Conservation (phyloP, 2,797 vertebrate species). For the Manis crassicaudata region DNA sequence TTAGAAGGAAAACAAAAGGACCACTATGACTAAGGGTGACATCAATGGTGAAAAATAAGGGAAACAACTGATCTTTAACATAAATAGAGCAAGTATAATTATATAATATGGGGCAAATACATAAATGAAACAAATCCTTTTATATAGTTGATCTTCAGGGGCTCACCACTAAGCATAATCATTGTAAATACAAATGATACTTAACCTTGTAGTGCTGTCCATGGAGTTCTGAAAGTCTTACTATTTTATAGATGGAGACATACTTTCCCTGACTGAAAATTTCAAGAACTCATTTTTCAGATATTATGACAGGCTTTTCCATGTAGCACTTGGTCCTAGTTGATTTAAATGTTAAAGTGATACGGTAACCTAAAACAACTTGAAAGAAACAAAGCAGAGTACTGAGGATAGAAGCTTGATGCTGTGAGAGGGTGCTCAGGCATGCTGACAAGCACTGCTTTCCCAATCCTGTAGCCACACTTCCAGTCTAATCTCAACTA, state of each 20-base stretch:
- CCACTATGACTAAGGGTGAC: background rate
- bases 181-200: background rate
- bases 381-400: background rate
- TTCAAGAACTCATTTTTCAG: slow-evolving; percentile 28
- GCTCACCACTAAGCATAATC: background rate
- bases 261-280: background rate
- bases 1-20: background rate
- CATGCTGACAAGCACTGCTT: background rate
- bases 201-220: background rate
- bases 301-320: background rate
- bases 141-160: background rate
- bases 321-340: background rate
- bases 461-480: background rate
- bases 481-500: background rate
- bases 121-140: background rate
- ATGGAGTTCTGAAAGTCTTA: background rate
- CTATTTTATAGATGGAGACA: background rate
- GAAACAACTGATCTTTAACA: background rate
- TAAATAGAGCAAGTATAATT: background rate
- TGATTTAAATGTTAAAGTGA: background rate
- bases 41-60: background rate
- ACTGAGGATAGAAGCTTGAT: background rate
- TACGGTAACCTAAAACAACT: background rate
- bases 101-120: background rate
- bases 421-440: background rate